Conservation (phyloP, 2,113 vertebrate species). For the Cyprinodon brontotheroides region DNA sequence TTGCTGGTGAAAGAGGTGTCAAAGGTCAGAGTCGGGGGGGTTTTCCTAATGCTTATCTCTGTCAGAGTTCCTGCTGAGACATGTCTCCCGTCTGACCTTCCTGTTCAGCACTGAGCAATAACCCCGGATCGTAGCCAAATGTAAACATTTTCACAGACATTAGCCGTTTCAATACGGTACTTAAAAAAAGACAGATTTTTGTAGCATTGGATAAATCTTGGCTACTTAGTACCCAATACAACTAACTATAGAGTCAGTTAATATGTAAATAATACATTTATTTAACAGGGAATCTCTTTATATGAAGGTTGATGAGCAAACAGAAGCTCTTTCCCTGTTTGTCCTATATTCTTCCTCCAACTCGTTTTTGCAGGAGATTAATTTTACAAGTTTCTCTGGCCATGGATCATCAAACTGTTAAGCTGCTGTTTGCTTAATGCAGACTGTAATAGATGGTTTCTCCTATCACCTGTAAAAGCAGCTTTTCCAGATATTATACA, state of each 20-base stretch:
- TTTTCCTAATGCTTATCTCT: constrained; percentile 52
- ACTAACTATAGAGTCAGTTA: neutral
- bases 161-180: neutral
- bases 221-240: neutral
- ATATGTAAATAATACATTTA: neutral
- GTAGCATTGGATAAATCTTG: neutral
- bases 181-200: neutral
- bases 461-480: neutral
- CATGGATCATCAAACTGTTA: neutral
- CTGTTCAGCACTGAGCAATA: constrained; percentile 6
- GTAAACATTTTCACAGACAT: constrained; percentile 3
- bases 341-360: neutral
- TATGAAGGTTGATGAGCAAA: neutral
- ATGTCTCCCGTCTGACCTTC: constrained; percentile 45
- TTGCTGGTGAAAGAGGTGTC: constrained; percentile 58
- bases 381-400: neutral
- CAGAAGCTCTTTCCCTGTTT: neutral
- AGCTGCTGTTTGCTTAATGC: neutral
- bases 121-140: constrained; percentile 34
- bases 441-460: neutral
- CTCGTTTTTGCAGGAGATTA: neutral
- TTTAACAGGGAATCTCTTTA: neutral
- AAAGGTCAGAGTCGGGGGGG: constrained; percentile 48
- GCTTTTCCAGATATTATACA: constrained; percentile 1
- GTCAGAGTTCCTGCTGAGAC: constrained; percentile 40